Evolutionary conservation across 2,113 vertebrate species (phyloP), one percentile per base, ranked within the genome.

Genomic region (Tupaia tana): DNA sequence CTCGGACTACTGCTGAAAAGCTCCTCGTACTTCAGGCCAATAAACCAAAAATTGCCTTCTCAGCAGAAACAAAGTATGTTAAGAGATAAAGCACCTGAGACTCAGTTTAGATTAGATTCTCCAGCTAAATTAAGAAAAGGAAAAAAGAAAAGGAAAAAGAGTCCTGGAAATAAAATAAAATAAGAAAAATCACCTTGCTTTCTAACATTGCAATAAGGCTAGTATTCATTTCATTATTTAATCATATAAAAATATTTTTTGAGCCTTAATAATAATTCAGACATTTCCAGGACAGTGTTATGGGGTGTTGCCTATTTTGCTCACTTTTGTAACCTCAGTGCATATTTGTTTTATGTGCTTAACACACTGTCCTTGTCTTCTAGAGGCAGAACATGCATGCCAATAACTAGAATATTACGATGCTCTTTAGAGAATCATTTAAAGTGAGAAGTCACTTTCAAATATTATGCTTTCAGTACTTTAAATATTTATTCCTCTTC

Each of bases 401-500:
- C 2, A 31, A 12, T 29, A 29, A 59, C n/a, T 18, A 58, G 69
- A 75, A 52, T 56, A 63, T 29, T 29, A 52, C 43, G 22, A 75
- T 27, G 18, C 20, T 85, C 27, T 81, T 43, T 75, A 52, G 22
- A 90, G 58, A 77, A 56, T 89, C 20, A 61, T 87, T 83, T 63
- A 56, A 82, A 78, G 43, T 58, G 15, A 88, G 54, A 92, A 94
- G 75, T 83, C 75, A 86, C 43, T 61, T 89, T 91, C 70, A 91
- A 71, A 90, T 93, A 90, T 27, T 77, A 81, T 78, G 27, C 16
- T 75, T 70, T 79, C 3, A 25, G 29, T 83, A 86, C 18, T 86
- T 94, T 86, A 95, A 93, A 94, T 86, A 94, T 90, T 86, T 83
- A 89, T 93, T 74, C 25, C 7, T 64, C 25, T 31, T 78, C 31